These are phyloP conservation scores for Lymantria monacha DNA, from an alignment of 2,888 invertebrate species.

Conservation along the genomic window DNA sequence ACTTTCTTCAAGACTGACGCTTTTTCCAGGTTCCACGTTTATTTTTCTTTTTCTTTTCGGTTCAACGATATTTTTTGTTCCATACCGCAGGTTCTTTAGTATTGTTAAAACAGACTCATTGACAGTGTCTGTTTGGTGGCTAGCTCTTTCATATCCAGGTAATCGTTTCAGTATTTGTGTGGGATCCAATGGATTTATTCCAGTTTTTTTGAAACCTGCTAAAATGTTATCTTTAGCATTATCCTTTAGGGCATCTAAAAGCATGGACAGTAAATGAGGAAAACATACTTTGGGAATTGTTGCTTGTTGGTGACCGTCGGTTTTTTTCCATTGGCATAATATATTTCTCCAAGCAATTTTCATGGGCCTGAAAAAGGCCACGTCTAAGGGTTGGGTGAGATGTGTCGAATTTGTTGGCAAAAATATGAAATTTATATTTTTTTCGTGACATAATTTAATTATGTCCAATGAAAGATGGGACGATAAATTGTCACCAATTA, in stretches of 20 bases:
- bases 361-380: too few relatives aligned
- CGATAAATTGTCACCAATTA: too few relatives aligned
- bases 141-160: too few relatives aligned
- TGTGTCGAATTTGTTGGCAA: conserved; percentile 46
- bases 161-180: conserved; percentile 18
- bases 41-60: too few relatives aligned
- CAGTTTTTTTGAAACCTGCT: conserved; percentile 28
- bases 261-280: conserved; percentile 21
- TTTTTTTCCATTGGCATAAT: conserved; percentile 27
- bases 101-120: too few relatives aligned
- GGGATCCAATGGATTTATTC: conserved; percentile 21
- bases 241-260: conserved; percentile 12
- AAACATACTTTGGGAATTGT: conserved; percentile 26
- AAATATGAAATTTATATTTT: conserved; percentile 46
- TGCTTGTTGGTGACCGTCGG: conserved; percentile 15
- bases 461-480: conserved; percentile 27
- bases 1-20: too few relatives aligned
- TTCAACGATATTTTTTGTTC: too few relatives aligned
- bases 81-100: too few relatives aligned
- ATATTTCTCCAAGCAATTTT: conserved; percentile 29
- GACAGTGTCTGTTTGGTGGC: too few relatives aligned
- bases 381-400: conserved; percentile 14
- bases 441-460: conserved; percentile 33
- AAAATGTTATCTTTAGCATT: conserved; percentile 17
- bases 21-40: too few relatives aligned